Base-by-base conservation (phyloP, 2,113 vertebrate species). In the Chamaetylas fuelleborni region DNA sequence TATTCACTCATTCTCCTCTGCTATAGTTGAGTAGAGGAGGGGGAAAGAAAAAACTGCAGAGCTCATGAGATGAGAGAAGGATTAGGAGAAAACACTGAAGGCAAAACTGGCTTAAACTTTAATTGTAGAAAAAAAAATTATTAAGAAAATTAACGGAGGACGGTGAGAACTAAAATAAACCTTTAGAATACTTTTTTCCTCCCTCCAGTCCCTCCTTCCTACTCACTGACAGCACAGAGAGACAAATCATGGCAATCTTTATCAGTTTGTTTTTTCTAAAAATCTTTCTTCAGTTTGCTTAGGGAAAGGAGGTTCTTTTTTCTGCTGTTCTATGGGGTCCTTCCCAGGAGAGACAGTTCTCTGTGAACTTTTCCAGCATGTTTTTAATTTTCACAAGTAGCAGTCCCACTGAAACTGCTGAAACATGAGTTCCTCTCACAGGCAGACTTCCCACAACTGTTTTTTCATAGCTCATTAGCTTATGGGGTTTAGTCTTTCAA, bases 341-440 rank as follows among this genome's bases (percentile, higher is more conserved):
- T 62, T 50, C 23, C 33, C 45, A 50, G 0, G 0, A 18, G 23
- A 50, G 25, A 40, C 29, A 40, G 10, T 25, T 40, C 10, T 31
- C 7, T 0, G 0, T 40, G 29, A 50, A 50, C 14, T 69, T 69
- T 14, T 69, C 66, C 47, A 50, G 29, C 14, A 15, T 50, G n/a
- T 29, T 51, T 50, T 23, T 40, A 51, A 62, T 62, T 51, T 62
- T n/a, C 47, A 26, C 5, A 11, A n/a, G 29, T 16, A 48, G 9
- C 16, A 11, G 4, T 48, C 43, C 56, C 0, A 1, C 12, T 20
- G 2, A 0, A 48, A 12, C n/a, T 61, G 16, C 56, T 48, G 16
- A 34, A 34, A 43, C 7, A 11, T 48, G 56, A 61, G 28, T 40
- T 5, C 22, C 13, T 61, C 18, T 29, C 45, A 40, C 0, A 0